Base-by-base conservation (phyloP, 2,113 vertebrate species). In the Theristicus caerulescens region DNA sequence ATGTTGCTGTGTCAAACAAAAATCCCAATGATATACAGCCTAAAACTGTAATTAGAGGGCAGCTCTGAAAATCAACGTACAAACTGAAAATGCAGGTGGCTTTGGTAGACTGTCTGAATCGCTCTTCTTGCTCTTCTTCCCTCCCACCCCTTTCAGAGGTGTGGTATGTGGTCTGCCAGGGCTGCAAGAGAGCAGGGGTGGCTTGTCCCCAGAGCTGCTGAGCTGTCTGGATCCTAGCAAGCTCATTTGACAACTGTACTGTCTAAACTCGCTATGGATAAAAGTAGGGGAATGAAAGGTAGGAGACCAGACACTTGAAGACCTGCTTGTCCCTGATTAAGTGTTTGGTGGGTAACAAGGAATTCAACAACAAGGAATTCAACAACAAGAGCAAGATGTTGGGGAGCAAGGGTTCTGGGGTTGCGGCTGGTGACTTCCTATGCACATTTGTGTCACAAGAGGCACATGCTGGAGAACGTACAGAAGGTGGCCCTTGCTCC, bases 21-120 rank as follows among this genome's bases (percentile, higher is more conserved):
- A 87, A 49, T 54, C 77, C 55, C 46, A 24, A 2, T n/a, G 90
- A 59, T 70, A 27, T 13, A 16, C 4, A 7, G 85, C 59, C 69
- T 55, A n/a, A 79, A 82, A 62, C 82, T 55, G 25, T 66, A 86
- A 90, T 85, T 79, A 94, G 42, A 82, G 29, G 55, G 59, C 65
- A 85, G 57, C 42, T 52, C 61, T 85, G 88, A 47, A 82, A 84
- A 71, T 11, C 7, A 2, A 20, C 3, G 2, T 12, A 32, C 19
- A 51, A 62, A 54, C 81, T n/a, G 55, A 82, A 73, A 93, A 84
- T 7, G 29, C 38, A 29, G 49, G 78, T 10, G 17, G 17, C 29
- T 76, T 77, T 61, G 57, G 46, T 40, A 16, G 2, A 6, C 72
- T 21, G 26, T 34, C 66, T 61, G 34, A 40, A n/a, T 47, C 16